A percentile compares a stretch with the other conserved stretches of the same genome.
Evolutionary conservation across 2,888 invertebrate genomes (phyloP).

Genomic region (Acanthoscelides obtectus): DNA sequence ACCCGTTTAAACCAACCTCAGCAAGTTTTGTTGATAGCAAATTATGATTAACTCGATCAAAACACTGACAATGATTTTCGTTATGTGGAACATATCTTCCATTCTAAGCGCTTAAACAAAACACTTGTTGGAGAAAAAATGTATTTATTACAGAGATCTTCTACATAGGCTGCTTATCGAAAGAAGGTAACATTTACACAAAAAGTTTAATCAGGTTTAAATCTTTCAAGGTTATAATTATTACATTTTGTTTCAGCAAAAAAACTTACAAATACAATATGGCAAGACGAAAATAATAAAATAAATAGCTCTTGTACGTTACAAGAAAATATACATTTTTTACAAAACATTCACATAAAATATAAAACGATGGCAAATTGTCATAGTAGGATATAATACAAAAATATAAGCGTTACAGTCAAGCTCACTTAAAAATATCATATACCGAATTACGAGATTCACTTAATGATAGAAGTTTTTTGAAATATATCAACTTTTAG

Average conservation of each 20-base stretch:
- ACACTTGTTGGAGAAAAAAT: constrained; percentile 21
- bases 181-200: constrained; percentile 30
- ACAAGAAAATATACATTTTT: not conserved
- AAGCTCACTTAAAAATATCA: not conserved
- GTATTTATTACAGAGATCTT: constrained; percentile 27
- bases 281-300: constrained; percentile 19
- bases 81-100: no score
- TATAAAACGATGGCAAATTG: not conserved
- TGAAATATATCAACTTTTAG: not conserved
- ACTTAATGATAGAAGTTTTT: not conserved
- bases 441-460: not conserved
- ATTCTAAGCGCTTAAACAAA: no score
- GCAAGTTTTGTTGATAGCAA: no score
- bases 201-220: constrained; percentile 11
- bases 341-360: not conserved
- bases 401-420: not conserved
- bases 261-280: constrained; percentile 17
- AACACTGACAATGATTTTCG: no score
- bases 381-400: not conserved
- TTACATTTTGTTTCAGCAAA: constrained; percentile 8
- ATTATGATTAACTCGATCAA: no score
- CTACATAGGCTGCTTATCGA: constrained; percentile 24
- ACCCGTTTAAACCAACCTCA: no score
- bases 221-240: constrained; percentile 21
- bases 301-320: constrained; percentile 4